Percentiles rank a stretch among this genome's conserved stretches.
Evolutionary conservation across 2,888 invertebrate species (phyloP).

Genomic region (Notocelia uddmanniana): DNA sequence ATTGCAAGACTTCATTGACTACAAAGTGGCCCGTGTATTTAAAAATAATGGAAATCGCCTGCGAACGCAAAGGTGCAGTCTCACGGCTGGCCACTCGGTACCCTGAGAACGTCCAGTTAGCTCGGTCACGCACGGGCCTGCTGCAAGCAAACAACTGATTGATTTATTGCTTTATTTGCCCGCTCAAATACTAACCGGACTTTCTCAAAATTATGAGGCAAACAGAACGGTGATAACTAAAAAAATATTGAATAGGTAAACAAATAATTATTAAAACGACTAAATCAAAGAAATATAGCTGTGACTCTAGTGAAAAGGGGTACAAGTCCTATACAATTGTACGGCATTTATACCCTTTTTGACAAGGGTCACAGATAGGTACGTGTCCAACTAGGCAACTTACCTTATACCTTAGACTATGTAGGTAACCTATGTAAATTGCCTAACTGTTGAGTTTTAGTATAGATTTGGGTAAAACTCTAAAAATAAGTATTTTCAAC

Average conservation of each 20-base stretch:
- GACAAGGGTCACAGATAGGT: no score
- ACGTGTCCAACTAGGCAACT: no score
- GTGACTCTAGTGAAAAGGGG: no score
- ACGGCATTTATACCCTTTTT: no score
- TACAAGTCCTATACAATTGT: no score
- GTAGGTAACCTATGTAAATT: no score
- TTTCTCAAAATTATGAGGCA: constrained; percentile 27
- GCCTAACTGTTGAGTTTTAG: no score
- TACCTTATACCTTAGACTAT: no score
- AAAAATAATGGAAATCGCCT: constrained; percentile 3
- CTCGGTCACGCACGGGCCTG: constrained; percentile 42
- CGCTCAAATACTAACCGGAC: constrained; percentile 37
- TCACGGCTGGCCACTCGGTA: constrained; percentile 24
- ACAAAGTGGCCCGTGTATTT: neutral
- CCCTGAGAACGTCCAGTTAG: constrained; percentile 31
- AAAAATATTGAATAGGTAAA: neutral
- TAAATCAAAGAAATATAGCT: no score
- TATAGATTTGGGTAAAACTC: no score
- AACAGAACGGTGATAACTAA: constrained; percentile 14
- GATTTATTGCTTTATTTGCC: constrained; percentile 42
- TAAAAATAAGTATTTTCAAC: no score
- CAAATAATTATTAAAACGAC: neutral
- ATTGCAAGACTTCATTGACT: no score
- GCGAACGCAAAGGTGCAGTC: constrained; percentile 26
- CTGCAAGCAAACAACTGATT: constrained; percentile 42